A percentile compares a stretch with the other conserved stretches of the same genome.
These are phyloP conservation scores for Crotalus tigris DNA, from an alignment of 2,113 vertebrate genomes.

Conservation along the genomic window DNA sequence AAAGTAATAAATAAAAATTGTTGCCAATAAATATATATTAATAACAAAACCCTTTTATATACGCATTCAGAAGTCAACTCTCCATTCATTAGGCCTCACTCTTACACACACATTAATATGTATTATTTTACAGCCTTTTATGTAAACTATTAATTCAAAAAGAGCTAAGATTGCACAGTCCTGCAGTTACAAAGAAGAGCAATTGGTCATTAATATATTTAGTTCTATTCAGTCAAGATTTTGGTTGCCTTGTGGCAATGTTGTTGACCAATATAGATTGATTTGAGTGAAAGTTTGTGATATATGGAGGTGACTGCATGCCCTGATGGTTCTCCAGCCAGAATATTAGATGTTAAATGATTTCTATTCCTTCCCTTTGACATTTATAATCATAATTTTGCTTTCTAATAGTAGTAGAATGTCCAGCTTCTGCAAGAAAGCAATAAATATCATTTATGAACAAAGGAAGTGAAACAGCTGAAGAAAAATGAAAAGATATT, in stretches of 20 bases:
- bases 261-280: background rate
- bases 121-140: background rate
- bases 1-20: background rate
- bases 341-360: constrained; percentile 18
- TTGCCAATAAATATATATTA: background rate
- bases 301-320: background rate
- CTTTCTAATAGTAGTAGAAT: constrained; percentile 11
- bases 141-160: background rate
- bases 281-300: background rate
- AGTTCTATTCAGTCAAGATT: background rate
- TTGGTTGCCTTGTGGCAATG: background rate
- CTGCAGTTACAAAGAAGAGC: background rate
- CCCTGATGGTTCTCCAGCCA: background rate
- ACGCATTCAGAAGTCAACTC: background rate
- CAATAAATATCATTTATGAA: constrained; percentile 24
- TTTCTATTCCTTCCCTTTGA: constrained; percentile 32
- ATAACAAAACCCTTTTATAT: background rate
- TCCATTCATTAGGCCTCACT: background rate
- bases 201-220: background rate
- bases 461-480: constrained; percentile 6
- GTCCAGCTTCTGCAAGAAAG: background rate
- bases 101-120: background rate
- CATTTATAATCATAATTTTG: constrained; percentile 20
- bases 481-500: constrained; percentile 30
- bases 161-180: background rate